Evolutionary conservation across 2,888 invertebrate genomes (phyloP).

Genomic region (Stramonita haemastoma): DNA sequence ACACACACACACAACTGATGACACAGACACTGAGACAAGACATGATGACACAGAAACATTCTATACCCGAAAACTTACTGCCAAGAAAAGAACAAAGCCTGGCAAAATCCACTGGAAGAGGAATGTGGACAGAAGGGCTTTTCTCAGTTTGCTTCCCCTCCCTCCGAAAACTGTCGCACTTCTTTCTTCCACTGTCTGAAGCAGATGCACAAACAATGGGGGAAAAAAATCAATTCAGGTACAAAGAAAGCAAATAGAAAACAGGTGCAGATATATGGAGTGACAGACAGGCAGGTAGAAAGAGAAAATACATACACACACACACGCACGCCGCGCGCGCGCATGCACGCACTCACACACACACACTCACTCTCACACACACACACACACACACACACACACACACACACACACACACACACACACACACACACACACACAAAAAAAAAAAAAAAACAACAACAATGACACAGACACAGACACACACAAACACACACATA

Average conservation of each 20-base stretch:
- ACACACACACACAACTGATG: no score
- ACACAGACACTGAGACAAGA: no score
- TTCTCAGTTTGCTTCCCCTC: constrained; percentile 78
- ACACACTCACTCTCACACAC: no score
- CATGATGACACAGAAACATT: background rate
- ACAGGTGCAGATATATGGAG: background rate
- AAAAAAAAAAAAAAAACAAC: no score
- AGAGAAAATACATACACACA: background rate
- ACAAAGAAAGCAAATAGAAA: no score
- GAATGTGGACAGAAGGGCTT: constrained; percentile 78
- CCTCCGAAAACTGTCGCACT: constrained; percentile 80
- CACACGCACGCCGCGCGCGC: no score
- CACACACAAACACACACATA: no score
- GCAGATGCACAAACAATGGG: constrained; percentile 31
- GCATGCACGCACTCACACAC: no score
- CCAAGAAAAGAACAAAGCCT: constrained; percentile 76
- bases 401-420: background rate
- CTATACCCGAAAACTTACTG: constrained; percentile 64
- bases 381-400: background rate
- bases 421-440: background rate
- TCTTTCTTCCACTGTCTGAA: constrained; percentile 81
- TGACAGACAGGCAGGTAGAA: background rate
- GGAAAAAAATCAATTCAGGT: no score
- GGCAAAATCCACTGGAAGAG: constrained; percentile 76
- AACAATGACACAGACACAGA: no score